These are phyloP conservation scores for Pachliopta kotzebuea DNA, from an alignment of 2,888 invertebrate species.

Conservation along the genomic window DNA sequence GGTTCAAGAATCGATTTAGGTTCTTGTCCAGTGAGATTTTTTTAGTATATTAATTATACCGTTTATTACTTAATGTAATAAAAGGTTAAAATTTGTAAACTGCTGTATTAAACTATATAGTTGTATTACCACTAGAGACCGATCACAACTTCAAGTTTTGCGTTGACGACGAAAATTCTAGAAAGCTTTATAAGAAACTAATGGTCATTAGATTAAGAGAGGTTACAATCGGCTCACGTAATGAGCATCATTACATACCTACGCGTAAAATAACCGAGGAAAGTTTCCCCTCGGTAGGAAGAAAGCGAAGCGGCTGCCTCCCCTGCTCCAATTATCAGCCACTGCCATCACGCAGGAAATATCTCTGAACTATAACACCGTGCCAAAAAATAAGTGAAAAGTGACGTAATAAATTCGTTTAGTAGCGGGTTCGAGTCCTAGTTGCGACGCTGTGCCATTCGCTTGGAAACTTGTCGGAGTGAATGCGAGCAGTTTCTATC, in stretches of 20 bases:
- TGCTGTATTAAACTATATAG: too few relatives aligned
- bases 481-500: slow-evolving; percentile 39
- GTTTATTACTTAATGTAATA: too few relatives aligned
- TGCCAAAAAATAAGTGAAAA: slow-evolving; percentile 40
- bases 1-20: too few relatives aligned
- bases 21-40: too few relatives aligned
- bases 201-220: too few relatives aligned
- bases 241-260: neutral
- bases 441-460: slow-evolving; percentile 38
- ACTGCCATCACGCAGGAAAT: slow-evolving; percentile 21
- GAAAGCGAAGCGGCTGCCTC: slow-evolving; percentile 7
- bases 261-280: slow-evolving; percentile 1
- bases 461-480: slow-evolving; percentile 32
- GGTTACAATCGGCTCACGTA: too few relatives aligned
- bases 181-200: too few relatives aligned
- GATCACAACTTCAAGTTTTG: too few relatives aligned
- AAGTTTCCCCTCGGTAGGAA: slow-evolving; percentile 9
- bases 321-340: slow-evolving; percentile 26
- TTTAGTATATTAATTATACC: too few relatives aligned
- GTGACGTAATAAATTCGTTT: slow-evolving; percentile 43
- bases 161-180: too few relatives aligned
- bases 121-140: too few relatives aligned
- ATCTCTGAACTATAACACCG: slow-evolving; percentile 29
- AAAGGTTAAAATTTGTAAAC: too few relatives aligned
- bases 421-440: slow-evolving; percentile 40